Evolutionary conservation across 2,888 invertebrate species (phyloP).

Genomic region (Sesamia inferens): DNA sequence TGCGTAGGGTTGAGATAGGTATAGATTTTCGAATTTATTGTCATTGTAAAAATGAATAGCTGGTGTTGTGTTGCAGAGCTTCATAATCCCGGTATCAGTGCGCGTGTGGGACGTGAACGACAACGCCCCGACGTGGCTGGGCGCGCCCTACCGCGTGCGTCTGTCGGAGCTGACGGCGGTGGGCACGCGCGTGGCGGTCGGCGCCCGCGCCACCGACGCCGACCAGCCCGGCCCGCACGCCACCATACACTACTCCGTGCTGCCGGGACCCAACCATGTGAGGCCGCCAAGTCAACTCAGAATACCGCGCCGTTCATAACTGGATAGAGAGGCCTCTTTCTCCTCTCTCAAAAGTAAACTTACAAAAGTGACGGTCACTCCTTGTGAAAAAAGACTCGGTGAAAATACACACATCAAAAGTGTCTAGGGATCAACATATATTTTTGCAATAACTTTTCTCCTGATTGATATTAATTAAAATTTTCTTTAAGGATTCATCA

Average conservation of each 20-base stretch:
- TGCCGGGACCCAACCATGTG: conserved; percentile 94
- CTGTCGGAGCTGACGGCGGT: conserved; percentile 95
- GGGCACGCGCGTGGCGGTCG: conserved; percentile 93
- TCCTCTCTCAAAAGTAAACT: background rate
- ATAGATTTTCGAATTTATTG: background rate
- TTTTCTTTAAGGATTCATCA: too few relatives aligned
- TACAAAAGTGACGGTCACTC: too few relatives aligned
- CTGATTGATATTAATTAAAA: too few relatives aligned
- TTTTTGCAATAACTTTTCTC: too few relatives aligned
- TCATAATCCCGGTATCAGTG: conserved; percentile 95
- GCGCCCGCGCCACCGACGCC: conserved; percentile 94
- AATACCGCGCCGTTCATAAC: background rate
- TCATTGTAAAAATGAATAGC: background rate
- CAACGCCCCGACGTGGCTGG: conserved; percentile 95
- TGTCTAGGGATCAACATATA: too few relatives aligned
- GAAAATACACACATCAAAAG: too few relatives aligned
- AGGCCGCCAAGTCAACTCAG: conserved; percentile 63
- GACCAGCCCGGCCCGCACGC: conserved; percentile 97
- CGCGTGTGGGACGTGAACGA: conserved; percentile 97
- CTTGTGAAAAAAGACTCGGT: too few relatives aligned
- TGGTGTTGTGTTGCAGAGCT: conserved; percentile 87
- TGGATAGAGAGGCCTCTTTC: background rate
- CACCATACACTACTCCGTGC: conserved; percentile 95
- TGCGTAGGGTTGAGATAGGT: background rate
- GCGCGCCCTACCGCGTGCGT: conserved; percentile 95